phyloP scores from a whole-genome alignment of 1,140 invertebrate genomes.

The Tribolium castaneum region DNA sequence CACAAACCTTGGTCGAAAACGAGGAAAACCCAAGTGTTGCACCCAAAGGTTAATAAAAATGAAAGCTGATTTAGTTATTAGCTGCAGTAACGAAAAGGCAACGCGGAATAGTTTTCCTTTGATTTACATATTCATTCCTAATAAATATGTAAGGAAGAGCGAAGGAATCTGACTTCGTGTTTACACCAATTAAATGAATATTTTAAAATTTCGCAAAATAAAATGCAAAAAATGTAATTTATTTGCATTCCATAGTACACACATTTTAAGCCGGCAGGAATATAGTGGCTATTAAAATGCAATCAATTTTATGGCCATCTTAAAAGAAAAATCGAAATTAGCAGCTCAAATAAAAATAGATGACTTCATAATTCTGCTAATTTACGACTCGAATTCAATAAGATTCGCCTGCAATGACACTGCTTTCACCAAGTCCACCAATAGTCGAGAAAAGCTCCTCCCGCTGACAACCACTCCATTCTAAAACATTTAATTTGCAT shows the following conservation, averaged over 20 bases:
- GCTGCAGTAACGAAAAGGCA: background rate
- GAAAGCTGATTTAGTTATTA: background rate
- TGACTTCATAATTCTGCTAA: no score
- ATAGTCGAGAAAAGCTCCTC: background rate
- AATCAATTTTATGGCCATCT: no score
- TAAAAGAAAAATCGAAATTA: no score
- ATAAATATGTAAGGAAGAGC: background rate
- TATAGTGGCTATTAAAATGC: no score
- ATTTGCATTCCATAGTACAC: no score
- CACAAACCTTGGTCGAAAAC: no score
- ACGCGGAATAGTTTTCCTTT: background rate
- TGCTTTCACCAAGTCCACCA: background rate
- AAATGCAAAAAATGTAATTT: no score
- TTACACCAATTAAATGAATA: background rate
- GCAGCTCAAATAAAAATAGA: no score
- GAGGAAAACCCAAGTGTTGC: no score
- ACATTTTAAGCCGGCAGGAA: no score
- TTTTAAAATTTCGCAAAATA: no score
- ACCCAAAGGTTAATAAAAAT: background rate
- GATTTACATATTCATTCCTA: background rate
- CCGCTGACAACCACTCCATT: background rate
- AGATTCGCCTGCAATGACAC: background rate
- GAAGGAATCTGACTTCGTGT: background rate
- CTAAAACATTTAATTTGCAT: slow-evolving; percentile 15
- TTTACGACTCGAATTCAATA: no score